Base-by-base conservation (phyloP, 2,797 vertebrate species). In the Yasuhikotakia modesta region DNA sequence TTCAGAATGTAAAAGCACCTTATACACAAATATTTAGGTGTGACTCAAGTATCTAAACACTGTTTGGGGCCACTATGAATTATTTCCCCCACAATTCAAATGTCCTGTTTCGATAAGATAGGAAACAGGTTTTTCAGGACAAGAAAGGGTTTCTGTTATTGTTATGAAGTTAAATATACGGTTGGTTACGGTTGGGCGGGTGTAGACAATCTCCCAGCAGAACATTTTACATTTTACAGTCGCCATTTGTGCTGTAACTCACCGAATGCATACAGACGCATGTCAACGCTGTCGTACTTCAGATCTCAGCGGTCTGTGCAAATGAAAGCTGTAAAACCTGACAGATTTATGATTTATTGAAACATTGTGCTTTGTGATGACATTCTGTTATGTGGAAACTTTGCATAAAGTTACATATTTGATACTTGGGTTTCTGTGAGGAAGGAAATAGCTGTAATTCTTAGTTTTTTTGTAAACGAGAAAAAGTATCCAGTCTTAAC, bases 271-370 rank as follows among this genome's bases (percentile, higher is more conserved):
- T 48, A 1, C 3, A 22, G 12, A 58, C 21, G 16, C 24, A 2
- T 45, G 32, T 45, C 32, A 75, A 66, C 73, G 66, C 73, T 10
- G 32, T 66, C 50, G 0, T 50, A 57, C 35, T 66, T 24, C 5
- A 8, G 2, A 1, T 39, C 46, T 64, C 6, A 32, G n/a, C 4
- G 22, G 10, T 17, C 30, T 45, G 73, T 11, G 43, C 12, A 66
- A 30, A 30, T 66, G 10, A 66, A 55, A 14, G 50, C 14, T 65
- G 27, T 13, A 27, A 27, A 72, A 57, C 7, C 13, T n/a, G 32
- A 66, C 5, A 11, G 22, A 75, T 66, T 13, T n/a, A 35, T n/a
- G 73, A 30, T 12, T 57, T 14, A 48, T 52, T 65, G 12, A 2
- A 65, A 64, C 46, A 64, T 7, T 63, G 7, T 73, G n/a, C n/a